A percentile compares a stretch with the other conserved stretches of the same genome.
Evolutionary conservation across 2,113 vertebrate genomes (phyloP).

Genomic region (Otolemur garnettii): DNA sequence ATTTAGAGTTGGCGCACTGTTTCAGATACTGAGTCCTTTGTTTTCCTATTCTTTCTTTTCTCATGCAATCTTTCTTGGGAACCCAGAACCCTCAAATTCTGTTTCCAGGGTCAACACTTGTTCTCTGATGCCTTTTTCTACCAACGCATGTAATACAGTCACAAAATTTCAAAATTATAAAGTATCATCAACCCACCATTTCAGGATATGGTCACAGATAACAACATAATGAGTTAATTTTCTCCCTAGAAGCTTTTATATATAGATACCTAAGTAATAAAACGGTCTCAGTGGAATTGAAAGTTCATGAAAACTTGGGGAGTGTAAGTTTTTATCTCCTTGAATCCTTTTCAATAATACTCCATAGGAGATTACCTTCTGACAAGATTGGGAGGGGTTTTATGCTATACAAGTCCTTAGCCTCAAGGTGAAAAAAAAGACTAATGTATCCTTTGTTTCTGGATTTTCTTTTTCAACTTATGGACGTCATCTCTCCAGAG

Average conservation of each 20-base stretch:
- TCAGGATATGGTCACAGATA: not conserved
- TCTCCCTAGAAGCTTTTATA: not conserved
- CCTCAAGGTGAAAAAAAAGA: not conserved
- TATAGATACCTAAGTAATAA: not conserved
- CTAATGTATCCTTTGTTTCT: not conserved
- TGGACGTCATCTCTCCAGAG: not conserved
- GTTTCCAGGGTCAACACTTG: not conserved
- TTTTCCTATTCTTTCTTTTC: not conserved
- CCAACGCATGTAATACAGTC: not conserved
- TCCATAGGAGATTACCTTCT: not conserved
- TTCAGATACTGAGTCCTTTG: not conserved
- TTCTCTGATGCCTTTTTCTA: not conserved
- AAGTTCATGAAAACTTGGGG: not conserved
- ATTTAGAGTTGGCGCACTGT: not conserved
- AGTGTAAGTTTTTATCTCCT: not conserved
- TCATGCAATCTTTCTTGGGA: not conserved
- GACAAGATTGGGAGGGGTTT: not conserved
- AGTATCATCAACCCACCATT: not conserved
- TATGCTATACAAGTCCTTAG: not conserved
- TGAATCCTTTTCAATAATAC: not conserved
- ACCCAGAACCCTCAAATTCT: not conserved
- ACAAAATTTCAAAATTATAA: not conserved
- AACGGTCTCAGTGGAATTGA: not conserved
- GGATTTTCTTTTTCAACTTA: conserved; percentile 13
- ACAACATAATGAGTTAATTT: not conserved